Percentiles rank a stretch among this genome's conserved stretches.
Conservation (phyloP, 92 coral and sea anemone species). For the Epizoanthus ramosus region DNA sequence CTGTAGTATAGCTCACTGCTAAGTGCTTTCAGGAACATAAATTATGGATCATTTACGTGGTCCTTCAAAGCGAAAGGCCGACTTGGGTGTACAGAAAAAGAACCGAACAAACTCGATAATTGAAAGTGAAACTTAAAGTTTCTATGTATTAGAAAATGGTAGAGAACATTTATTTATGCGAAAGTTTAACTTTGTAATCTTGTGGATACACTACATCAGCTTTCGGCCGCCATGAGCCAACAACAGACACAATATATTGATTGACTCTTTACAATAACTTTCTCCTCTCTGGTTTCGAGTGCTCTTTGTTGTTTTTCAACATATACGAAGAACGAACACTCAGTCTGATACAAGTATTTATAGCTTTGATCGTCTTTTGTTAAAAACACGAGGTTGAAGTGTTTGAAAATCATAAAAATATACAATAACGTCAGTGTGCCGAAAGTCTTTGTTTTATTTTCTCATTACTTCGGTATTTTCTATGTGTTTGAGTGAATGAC, state of each 20-base stretch:
- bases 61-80: constrained; percentile 24
- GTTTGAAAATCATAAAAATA: constrained; percentile 27
- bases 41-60: constrained; percentile 5
- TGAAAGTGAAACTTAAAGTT: constrained; percentile 31
- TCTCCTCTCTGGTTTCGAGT: constrained; percentile 14
- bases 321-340: constrained; percentile 3
- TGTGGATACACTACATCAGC: constrained; percentile 3
- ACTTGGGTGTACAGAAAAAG: neutral
- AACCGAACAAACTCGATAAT: constrained; percentile 4
- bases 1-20: constrained; percentile 1
- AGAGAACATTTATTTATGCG: constrained; percentile 39
- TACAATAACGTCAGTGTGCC: constrained; percentile 24
- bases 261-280: neutral
- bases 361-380: constrained; percentile 8
- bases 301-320: constrained; percentile 8
- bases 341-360: constrained; percentile 27
- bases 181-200: constrained; percentile 20
- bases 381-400: constrained; percentile 36
- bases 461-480: constrained; percentile 12
- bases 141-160: constrained; percentile 5
- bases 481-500: constrained; percentile 17
- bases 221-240: neutral
- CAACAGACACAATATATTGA: constrained; percentile 25
- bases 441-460: constrained; percentile 11
- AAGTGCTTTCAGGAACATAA: neutral